These are phyloP conservation scores for Nipponia nippon DNA, from an alignment of 2,113 vertebrate genomes.

Conservation along the genomic window DNA sequence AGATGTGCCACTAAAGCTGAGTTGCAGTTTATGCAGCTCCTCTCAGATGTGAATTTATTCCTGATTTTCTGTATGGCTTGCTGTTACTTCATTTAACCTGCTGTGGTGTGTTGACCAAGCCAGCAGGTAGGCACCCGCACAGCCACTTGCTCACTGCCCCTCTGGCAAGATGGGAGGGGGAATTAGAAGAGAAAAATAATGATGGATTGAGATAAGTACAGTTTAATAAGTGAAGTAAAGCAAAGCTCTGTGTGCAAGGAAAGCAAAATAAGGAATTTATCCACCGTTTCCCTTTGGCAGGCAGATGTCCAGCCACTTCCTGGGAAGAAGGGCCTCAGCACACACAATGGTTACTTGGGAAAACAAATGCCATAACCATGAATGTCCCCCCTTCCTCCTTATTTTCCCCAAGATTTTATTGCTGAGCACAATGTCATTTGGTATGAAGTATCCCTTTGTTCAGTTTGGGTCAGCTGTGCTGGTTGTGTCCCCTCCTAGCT, in stretches of 20 bases:
- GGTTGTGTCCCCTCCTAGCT: not conserved
- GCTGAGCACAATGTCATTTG: not conserved
- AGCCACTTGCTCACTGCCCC: rapidly evolving
- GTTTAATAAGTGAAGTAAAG: not conserved
- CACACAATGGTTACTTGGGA: not conserved
- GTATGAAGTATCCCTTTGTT: not conserved
- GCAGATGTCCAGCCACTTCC: not conserved
- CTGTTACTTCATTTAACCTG: not conserved
- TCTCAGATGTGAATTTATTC: not conserved
- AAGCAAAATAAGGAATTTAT: not conserved
- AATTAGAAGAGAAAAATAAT: not conserved
- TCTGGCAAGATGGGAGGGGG: not conserved
- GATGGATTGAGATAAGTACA: not conserved
- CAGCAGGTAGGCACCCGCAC: not conserved
- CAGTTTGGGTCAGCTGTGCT: not conserved
- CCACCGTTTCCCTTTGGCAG: not conserved
- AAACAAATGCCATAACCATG: not conserved
- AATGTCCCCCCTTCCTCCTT: not conserved
- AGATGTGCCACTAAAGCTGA: not conserved
- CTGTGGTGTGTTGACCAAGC: not conserved
- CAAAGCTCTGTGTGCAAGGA: not conserved
- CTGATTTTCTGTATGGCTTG: not conserved
- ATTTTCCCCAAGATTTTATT: not conserved
- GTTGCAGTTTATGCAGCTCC: not conserved
- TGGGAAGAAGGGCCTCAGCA: not conserved